A percentile compares a stretch with the other conserved stretches of the same genome.
Conservation (phyloP, 2,113 vertebrate genomes). For the Ceuthmochares aereus region DNA sequence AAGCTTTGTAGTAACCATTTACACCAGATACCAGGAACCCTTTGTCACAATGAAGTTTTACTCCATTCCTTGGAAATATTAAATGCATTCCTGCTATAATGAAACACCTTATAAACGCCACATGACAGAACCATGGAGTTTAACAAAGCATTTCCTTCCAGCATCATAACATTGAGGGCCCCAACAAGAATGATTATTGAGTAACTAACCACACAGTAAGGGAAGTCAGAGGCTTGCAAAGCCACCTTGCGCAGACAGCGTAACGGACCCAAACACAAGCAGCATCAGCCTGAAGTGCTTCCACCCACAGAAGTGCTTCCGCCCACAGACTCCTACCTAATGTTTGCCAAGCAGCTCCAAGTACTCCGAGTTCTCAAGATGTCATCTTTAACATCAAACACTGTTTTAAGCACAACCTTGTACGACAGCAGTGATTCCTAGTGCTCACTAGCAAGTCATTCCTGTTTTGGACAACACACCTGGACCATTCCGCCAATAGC, state of each 20-base stretch:
- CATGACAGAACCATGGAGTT: neutral
- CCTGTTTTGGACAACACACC: neutral
- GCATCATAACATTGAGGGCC: neutral
- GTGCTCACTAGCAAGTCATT: neutral
- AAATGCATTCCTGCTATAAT: conserved; percentile 57
- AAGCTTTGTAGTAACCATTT: neutral
- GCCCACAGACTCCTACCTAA: conserved; percentile 23
- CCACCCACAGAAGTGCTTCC: no score
- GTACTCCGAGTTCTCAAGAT: neutral
- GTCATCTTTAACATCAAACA: neutral
- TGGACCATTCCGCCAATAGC: neutral
- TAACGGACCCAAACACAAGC: neutral
- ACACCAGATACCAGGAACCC: neutral
- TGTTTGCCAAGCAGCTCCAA: conserved; percentile 5
- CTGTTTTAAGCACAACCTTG: neutral
- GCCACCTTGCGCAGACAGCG: neutral
- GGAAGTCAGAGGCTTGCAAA: neutral
- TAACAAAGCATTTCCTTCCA: conserved; percentile 36
- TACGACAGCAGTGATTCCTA: neutral
- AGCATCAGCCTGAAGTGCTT: neutral
- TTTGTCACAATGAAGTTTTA: neutral
- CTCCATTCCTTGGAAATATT: neutral
- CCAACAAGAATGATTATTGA: neutral
- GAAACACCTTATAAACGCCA: conserved; percentile 57
- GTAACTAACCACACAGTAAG: neutral